These are phyloP conservation scores for Natrix natrix DNA, from an alignment of 2,797 vertebrate species.

Conservation along the genomic window DNA sequence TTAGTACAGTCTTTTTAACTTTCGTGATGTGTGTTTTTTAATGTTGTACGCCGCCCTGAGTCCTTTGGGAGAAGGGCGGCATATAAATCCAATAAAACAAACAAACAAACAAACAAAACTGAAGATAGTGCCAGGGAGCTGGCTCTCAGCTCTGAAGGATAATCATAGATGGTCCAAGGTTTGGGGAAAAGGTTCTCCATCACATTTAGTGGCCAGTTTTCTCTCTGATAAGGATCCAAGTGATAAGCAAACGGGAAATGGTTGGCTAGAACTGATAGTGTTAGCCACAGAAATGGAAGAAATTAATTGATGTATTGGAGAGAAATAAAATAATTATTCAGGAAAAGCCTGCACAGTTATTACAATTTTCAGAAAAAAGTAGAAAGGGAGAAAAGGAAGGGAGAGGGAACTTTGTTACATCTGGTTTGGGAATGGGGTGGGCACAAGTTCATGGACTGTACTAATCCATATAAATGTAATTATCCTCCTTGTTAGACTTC, in stretches of 20 bases:
- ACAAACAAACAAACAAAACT: background rate
- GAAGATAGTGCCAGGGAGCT: background rate
- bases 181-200: background rate
- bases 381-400: background rate
- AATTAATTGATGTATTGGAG: background rate
- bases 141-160: background rate
- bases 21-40: too few species aligned
- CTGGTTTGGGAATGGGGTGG: conserved; percentile 23
- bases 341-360: conserved; percentile 3
- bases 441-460: conserved; percentile 52
- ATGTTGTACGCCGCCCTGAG: too few species aligned
- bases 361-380: background rate
- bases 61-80: too few species aligned
- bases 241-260: background rate
- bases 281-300: background rate
- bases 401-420: background rate
- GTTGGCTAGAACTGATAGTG: background rate
- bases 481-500: conserved; percentile 50
- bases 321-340: background rate
- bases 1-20: background rate
- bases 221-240: background rate
- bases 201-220: background rate
- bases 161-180: background rate
- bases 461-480: conserved; percentile 62
- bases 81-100: too few species aligned